Percentiles rank a stretch among this genome's conserved stretches.
Evolutionary conservation across 2,113 vertebrate genomes (phyloP).

Genomic region (Naja naja): DNA sequence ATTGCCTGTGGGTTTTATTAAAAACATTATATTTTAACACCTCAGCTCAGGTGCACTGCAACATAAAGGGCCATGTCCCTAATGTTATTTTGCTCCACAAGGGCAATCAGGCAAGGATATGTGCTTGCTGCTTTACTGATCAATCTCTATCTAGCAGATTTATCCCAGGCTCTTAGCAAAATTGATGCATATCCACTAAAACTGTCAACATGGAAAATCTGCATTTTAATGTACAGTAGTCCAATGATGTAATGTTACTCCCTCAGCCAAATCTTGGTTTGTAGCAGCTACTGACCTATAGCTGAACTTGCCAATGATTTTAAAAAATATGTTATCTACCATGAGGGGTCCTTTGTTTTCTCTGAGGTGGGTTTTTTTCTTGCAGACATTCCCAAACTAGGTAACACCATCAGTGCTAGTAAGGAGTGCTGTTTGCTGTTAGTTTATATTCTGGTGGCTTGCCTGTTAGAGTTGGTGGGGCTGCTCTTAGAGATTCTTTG

Average conservation of each 20-base stretch:
- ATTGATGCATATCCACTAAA: neutral
- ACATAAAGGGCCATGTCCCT: neutral
- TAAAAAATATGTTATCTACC: neutral
- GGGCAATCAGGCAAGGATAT: neutral
- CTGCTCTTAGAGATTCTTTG: too few species aligned
- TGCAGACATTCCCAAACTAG: too few species aligned
- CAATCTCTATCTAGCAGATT: neutral
- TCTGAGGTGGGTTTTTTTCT: too few species aligned
- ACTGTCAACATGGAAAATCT: neutral
- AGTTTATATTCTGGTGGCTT: too few species aligned
- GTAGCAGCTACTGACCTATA: neutral
- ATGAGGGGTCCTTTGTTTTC: too few species aligned
- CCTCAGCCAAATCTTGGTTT: neutral
- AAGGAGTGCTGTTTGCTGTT: too few species aligned
- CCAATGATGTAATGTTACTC: neutral
- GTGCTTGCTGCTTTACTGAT: neutral
- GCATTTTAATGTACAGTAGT: neutral
- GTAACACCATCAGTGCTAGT: too few species aligned
- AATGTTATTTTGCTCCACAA: neutral
- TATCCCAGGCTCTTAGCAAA: neutral
- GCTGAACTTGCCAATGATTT: neutral
- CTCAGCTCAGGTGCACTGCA: neutral
- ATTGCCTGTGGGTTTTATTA: neutral
- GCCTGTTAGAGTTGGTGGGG: too few species aligned
- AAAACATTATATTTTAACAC: neutral